Percentiles rank a stretch among this genome's conserved stretches.
These are phyloP conservation scores for Pyrocephalus nanus DNA, from an alignment of 2,797 vertebrate species.

Conservation along the genomic window DNA sequence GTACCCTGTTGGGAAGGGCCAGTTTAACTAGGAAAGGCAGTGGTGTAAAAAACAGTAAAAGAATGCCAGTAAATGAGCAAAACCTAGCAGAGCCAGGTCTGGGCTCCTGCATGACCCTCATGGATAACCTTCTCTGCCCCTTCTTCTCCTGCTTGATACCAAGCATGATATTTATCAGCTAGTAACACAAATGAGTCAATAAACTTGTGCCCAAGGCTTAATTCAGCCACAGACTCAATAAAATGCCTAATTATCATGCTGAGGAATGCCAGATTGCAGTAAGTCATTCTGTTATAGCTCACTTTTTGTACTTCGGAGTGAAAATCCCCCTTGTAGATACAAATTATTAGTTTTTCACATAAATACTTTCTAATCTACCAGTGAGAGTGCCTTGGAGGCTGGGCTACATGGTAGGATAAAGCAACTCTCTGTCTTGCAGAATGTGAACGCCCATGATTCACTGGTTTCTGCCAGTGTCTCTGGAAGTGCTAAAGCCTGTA, in stretches of 20 bases:
- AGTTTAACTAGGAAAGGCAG: background rate
- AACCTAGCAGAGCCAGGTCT: background rate
- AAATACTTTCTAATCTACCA: background rate
- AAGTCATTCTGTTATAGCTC: background rate
- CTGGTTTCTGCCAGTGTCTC: background rate
- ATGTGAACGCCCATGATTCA: background rate
- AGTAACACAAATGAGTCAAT: background rate
- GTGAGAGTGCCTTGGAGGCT: background rate
- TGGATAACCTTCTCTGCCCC: background rate
- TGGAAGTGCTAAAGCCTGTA: background rate
- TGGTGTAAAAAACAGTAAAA: background rate
- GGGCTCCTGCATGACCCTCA: background rate
- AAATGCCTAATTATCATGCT: background rate
- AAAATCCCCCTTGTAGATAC: background rate
- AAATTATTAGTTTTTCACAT: background rate
- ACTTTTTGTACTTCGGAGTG: background rate
- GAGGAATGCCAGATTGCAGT: background rate
- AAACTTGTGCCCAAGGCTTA: background rate
- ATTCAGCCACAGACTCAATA: background rate
- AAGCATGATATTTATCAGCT: background rate
- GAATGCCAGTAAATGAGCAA: background rate
- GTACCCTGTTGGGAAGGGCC: background rate
- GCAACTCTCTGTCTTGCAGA: background rate
- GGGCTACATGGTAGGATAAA: background rate
- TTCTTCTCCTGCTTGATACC: background rate